phyloP scores from a whole-genome alignment of 2,888 invertebrate species.

The Alentia gelatinosa region DNA sequence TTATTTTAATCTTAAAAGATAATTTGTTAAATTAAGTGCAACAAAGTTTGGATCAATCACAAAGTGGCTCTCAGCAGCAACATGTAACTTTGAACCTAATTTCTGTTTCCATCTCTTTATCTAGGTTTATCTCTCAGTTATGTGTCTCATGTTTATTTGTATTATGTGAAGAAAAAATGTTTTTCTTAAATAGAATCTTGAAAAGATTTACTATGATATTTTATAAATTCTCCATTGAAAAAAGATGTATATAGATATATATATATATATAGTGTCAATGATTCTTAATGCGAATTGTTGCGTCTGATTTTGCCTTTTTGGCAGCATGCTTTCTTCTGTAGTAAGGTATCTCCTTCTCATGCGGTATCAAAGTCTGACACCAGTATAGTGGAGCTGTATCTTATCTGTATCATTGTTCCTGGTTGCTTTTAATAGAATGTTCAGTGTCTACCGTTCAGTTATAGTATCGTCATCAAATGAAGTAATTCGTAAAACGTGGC shows the following conservation, averaged over 20 bases:
- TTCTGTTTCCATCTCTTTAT: not conserved
- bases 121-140: not conserved
- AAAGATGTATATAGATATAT: no score
- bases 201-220: not conserved
- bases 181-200: not conserved
- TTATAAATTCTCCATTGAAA: no score
- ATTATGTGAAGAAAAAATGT: not conserved
- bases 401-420: not conserved
- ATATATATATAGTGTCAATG: no score
- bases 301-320: not conserved
- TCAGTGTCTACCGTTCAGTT: no score
- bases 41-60: no score
- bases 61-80: not conserved
- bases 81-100: not conserved
- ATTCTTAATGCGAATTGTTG: no score
- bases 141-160: not conserved
- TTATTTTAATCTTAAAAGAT: no score
- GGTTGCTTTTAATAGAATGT: no score
- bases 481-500: no score
- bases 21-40: no score
- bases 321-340: not conserved
- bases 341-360: not conserved
- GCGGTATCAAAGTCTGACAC: not conserved
- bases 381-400: not conserved
- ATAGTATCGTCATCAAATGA: no score